Base-by-base conservation (phyloP, 1,140 invertebrate species). In the Penaeus chinensis region DNA sequence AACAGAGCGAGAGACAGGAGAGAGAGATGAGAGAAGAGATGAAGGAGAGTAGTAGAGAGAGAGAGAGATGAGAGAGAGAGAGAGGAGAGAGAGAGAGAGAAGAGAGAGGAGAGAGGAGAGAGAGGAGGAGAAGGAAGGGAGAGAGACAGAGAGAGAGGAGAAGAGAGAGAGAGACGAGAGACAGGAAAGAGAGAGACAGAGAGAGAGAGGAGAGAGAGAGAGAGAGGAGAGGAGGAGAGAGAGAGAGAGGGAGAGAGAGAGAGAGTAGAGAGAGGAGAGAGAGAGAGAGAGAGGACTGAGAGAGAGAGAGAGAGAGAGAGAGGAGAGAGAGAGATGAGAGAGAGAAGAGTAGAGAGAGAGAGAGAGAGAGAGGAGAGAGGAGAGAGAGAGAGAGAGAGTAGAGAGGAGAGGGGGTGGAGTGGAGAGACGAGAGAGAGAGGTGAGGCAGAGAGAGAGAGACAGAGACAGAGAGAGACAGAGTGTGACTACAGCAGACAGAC, bases 1-100 rank as follows among this genome's bases (percentile, higher is more conserved):
- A 74, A n/a, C n/a, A n/a, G n/a, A n/a, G n/a, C n/a, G 69, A 74
- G 69, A 74, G 69, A 74, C n/a, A 74, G 69, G 37, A 32, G 37
- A 32, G 37, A 32, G 11, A n/a, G 10, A n/a, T 24, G n/a, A 24
- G 69, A 74, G 69, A 16, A n/a, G n/a, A n/a, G n/a, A n/a, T n/a
- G n/a, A n/a, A n/a, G n/a, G n/a, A 11, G 13, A 18, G 13, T 42
- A 80, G 47, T 19, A 60, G 18, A 24, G 32, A 27, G 32, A 24
- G 62, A 60, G 62, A 18, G 62, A 7, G 19, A 18, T n/a, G 47
- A 60, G 8, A 24, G 47, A 24, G 20, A n/a, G 78, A 32, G 42
- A 47, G n/a, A 60, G 62, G 78, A 54, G 78, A 80, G n/a, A 32
- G 78, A 32, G 32, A n/a, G 78, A 32, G n/a, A 32, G 78, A 80